phyloP scores from a whole-genome alignment of 2,797 vertebrate species.

The Heliangelus exortis region DNA sequence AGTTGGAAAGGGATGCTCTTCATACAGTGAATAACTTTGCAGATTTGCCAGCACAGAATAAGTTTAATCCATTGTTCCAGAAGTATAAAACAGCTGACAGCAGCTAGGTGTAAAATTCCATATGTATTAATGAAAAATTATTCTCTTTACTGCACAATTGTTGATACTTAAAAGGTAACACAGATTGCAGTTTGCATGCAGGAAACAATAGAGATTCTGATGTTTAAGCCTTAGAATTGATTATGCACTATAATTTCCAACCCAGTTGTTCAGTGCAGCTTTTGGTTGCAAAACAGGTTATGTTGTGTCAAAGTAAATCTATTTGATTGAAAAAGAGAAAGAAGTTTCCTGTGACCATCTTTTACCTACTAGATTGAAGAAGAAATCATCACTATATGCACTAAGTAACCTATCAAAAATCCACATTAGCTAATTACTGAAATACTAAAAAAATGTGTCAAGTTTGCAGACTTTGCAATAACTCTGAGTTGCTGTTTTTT shows the following conservation, averaged over 20 bases:
- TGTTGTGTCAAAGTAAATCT: constrained; percentile 15
- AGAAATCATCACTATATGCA: not conserved
- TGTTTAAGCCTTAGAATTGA: not conserved
- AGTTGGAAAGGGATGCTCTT: not conserved
- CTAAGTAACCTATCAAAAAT: not conserved
- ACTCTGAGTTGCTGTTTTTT: not conserved
- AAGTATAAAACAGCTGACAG: constrained; percentile 19
- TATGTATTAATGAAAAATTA: constrained; percentile 43
- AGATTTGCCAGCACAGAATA: not conserved
- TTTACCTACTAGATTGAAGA: not conserved
- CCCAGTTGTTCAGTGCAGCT: constrained; percentile 5
- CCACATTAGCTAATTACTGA: not conserved
- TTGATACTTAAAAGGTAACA: constrained; percentile 38
- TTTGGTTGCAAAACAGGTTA: not conserved
- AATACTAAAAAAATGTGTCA: not conserved
- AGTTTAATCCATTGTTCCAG: constrained; percentile 36
- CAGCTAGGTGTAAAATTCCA: constrained; percentile 11
- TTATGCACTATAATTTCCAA: constrained; percentile 23
- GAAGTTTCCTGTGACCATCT: not conserved
- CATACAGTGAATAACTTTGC: constrained; percentile 21
- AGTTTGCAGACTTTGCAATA: not conserved
- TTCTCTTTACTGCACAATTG: constrained; percentile 5
- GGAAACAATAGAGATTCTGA: constrained; percentile 8
- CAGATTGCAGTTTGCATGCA: not conserved
- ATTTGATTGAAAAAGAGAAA: not conserved